A percentile compares a stretch with the other conserved stretches of the same genome.
Conservation (phyloP, 1,140 invertebrate genomes). For the Drosophila kurseongensis region DNA sequence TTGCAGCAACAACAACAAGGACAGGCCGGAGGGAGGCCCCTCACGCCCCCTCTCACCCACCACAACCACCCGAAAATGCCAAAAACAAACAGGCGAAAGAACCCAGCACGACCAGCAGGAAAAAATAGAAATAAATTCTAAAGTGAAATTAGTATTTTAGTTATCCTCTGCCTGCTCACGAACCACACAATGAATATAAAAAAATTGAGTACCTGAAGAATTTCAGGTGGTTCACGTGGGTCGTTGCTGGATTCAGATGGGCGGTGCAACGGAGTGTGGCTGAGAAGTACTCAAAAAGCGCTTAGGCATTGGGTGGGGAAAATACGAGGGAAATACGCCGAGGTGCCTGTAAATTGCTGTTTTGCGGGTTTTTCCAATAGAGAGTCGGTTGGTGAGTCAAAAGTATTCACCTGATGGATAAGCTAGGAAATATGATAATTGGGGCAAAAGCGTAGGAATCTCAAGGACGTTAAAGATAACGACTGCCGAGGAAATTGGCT, state of each 20-base stretch:
- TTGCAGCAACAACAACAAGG: slow-evolving; percentile 56
- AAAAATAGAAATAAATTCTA: slow-evolving; percentile 75
- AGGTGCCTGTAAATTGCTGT: slow-evolving; percentile 48
- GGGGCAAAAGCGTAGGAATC: not conserved
- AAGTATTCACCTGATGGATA: slow-evolving; percentile 15
- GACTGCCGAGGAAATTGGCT: slow-evolving; percentile 9
- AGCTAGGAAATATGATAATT: slow-evolving; percentile 40
- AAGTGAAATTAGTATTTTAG: slow-evolving; percentile 84
- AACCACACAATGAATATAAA: slow-evolving; percentile 26
- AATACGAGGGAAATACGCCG: not conserved
- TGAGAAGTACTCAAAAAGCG: slow-evolving; percentile 60
- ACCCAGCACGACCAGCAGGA: slow-evolving; percentile 17
- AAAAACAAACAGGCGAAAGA: slow-evolving; percentile 77
- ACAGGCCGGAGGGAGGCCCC: slow-evolving; percentile 7
- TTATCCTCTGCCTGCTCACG: slow-evolving; percentile 72
- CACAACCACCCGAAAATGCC: slow-evolving; percentile 35
- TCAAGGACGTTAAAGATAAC: not conserved
- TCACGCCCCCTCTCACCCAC: slow-evolving; percentile 5
- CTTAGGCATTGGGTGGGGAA: slow-evolving; percentile 29
- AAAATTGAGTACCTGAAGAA: slow-evolving; percentile 37
- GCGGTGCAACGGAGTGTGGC: slow-evolving; percentile 9
- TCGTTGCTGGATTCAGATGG: slow-evolving; percentile 8
- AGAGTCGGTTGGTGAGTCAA: slow-evolving; percentile 31
- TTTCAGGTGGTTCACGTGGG: slow-evolving; percentile 29
- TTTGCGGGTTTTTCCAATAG: slow-evolving; percentile 40